Evolutionary conservation across 2,113 vertebrate species (phyloP).

Genomic region (Ceuthmochares aereus): DNA sequence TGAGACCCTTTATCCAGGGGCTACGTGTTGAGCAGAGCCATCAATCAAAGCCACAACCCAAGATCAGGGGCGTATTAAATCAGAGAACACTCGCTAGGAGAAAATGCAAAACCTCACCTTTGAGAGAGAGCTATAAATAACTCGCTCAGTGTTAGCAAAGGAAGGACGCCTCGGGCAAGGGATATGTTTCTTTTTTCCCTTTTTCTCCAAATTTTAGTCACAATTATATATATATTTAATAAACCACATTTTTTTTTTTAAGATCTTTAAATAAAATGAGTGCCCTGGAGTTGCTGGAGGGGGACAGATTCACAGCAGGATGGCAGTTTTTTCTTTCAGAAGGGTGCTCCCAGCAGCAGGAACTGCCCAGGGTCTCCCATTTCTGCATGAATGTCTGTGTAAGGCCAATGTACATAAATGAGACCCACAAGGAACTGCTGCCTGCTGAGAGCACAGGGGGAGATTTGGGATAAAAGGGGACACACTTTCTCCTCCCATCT

Average conservation of each 20-base stretch:
- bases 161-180: background rate
- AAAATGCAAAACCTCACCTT: background rate
- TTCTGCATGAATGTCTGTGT: background rate
- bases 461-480: background rate
- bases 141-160: background rate
- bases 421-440: background rate
- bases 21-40: background rate
- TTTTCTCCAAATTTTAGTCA: background rate
- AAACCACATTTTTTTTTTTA: background rate
- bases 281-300: background rate
- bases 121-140: background rate
- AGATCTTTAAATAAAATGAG: background rate
- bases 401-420: no score
- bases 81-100: background rate
- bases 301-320: background rate
- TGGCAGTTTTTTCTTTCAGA: background rate
- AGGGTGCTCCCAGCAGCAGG: background rate
- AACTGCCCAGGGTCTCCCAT: fast-evolving
- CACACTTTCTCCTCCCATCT: background rate
- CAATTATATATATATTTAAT: background rate
- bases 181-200: background rate
- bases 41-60: background rate
- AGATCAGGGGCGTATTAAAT: background rate
- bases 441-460: fast-evolving
- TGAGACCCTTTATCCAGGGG: background rate